phyloP scores from a whole-genome alignment of 2,797 vertebrate genomes.

The Chaetodon trifasciatus region DNA sequence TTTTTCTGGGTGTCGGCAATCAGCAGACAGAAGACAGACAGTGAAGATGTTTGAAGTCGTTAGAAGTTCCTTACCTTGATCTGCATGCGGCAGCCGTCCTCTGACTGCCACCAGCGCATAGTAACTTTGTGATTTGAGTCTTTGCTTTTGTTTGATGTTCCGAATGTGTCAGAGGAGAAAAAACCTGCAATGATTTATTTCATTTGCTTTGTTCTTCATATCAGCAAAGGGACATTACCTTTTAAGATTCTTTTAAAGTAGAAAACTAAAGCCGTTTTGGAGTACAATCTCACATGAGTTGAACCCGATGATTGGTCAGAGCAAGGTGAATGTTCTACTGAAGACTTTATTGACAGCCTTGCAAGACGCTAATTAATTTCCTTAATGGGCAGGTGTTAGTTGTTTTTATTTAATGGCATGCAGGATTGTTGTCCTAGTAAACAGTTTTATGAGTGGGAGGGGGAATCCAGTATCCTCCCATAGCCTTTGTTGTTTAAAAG shows the following conservation, averaged over 20 bases:
- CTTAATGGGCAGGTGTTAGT: conserved; percentile 78
- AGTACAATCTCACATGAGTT: conserved; percentile 42
- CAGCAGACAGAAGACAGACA: conserved; percentile 75
- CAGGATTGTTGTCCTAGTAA: conserved; percentile 81
- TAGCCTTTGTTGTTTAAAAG: conserved; percentile 84
- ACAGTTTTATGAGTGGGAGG: conserved; percentile 77
- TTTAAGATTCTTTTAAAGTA: conserved; percentile 63
- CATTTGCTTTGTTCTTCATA: conserved; percentile 77
- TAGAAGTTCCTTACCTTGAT: conserved; percentile 83
- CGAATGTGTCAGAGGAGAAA: conserved; percentile 73
- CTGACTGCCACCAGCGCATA: conserved; percentile 76
- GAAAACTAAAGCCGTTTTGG: conserved; percentile 39
- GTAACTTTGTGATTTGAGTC: conserved; percentile 81
- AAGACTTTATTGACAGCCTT: conserved; percentile 65
- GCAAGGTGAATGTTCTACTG: conserved; percentile 52
- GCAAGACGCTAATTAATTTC: conserved; percentile 77
- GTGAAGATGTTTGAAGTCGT: conserved; percentile 80
- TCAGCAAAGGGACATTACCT: conserved; percentile 68
- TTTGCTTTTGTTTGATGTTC: conserved; percentile 83
- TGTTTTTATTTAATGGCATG: conserved; percentile 78
- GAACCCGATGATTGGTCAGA: conserved; percentile 57
- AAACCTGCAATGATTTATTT: conserved; percentile 72
- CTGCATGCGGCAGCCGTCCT: conserved; percentile 78
- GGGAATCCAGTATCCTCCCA: conserved; percentile 70
- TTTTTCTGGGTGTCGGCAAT: conserved; percentile 64